Evolutionary conservation across 2,113 vertebrate species (phyloP).

Genomic region (Misgurnus mizolepis): DNA sequence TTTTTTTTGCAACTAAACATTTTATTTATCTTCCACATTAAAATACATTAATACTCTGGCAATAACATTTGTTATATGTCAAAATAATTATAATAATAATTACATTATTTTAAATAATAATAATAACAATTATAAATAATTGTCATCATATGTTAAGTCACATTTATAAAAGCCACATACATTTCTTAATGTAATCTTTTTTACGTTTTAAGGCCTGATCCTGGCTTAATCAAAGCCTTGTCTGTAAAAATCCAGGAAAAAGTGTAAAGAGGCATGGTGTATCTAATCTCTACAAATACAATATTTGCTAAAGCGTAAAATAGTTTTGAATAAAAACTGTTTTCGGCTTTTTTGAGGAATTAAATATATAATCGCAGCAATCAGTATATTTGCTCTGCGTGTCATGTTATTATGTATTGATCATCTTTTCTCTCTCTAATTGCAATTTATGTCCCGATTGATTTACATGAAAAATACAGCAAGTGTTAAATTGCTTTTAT

Average conservation of each 20-base stretch:
- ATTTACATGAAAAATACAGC: not conserved
- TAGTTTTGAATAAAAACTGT: not conserved
- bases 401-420: not conserved
- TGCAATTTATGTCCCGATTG: not conserved
- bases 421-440: not conserved
- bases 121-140: no score
- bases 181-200: no score
- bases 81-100: no score
- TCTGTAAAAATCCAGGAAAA: not conserved
- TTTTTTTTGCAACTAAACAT: no score
- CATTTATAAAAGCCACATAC: no score
- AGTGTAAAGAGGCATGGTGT: not conserved
- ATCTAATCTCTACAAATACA: not conserved
- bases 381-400: not conserved
- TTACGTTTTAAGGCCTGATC: no score
- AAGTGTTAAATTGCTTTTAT: not conserved
- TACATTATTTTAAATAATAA: no score
- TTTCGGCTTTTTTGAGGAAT: not conserved
- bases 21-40: no score
- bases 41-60: no score
- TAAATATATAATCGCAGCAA: not conserved
- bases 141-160: no score
- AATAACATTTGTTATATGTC: no score
- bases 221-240: no score
- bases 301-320: conserved; percentile 4